Evolutionary conservation across 2,888 invertebrate genomes (phyloP), one percentile per base, ranked within the genome.

Genomic region (Tupiocoris notatus): DNA sequence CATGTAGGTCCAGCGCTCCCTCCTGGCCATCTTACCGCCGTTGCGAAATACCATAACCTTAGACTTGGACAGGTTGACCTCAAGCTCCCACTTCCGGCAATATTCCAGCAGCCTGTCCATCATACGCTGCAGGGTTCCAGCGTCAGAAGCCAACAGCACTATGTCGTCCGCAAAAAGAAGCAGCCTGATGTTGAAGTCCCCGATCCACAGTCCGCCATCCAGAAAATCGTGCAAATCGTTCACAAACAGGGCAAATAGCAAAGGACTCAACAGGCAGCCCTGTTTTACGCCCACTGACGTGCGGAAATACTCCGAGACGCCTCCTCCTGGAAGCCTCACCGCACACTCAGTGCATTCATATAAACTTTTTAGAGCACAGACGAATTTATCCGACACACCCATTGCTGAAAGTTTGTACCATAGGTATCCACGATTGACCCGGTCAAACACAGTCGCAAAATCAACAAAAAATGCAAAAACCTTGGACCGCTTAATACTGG

Each of bases 31-130:
- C 12, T 6, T 22, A 18, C 65, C 65, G n/a, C 70, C 70, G 1
- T 59, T 20, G 17, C 59, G 22, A 21, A 70, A 70, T 24, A 58
- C 62, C 71, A 71, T 61, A 9, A 23, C 61, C 39, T 71, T 62
- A 2, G 71, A 71, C 17, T 71, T 71, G 12, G 59, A 59, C 62
- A 71, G 62, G 25, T 71, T 71, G 3, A 71, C 62, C 20, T 39
- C 21, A 7, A 71, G 39, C 9, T 18, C 59, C 59, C 70, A 70
- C 18, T 54, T 58, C 23, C 59, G 18, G 23, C 70, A 70, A 17
- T 70, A 70, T 22, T 17, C 16, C 17, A 59, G 16, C 6, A 70
- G 24, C 1, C 24, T 59, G 6, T 25, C 17, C 0, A 70, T 70
- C 16, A 58, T 63, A 16, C 6, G 21, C 65, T 25, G 65, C 7